Conservation (phyloP, 2,888 invertebrate genomes). For the Therioaphis trifolii region DNA sequence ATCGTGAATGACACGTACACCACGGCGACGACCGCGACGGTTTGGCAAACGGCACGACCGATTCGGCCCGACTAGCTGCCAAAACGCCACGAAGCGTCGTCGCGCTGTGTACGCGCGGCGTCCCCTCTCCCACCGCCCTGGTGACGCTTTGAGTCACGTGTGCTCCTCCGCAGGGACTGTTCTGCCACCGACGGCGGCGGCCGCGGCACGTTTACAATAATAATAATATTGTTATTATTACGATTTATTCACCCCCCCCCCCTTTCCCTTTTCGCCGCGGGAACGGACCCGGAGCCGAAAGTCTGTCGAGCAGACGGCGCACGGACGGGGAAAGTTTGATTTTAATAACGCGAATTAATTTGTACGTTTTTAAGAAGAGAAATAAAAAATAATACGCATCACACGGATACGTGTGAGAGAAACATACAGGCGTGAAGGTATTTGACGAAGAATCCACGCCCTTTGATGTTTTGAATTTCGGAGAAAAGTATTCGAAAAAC, state of each 20-base stretch:
- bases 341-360: too few species aligned
- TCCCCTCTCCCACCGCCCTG: not conserved
- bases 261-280: too few species aligned
- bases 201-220: not conserved
- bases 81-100: slow-evolving; percentile 14
- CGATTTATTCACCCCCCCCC: not conserved
- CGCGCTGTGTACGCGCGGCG: not conserved
- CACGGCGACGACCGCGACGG: slow-evolving; percentile 1
- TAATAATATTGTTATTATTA: not conserved
- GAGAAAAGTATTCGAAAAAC: too few species aligned
- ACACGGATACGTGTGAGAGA: too few species aligned
- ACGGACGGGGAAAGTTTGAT: too few species aligned
- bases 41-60: slow-evolving; percentile 59
- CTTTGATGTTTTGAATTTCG: too few species aligned
- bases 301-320: too few species aligned
- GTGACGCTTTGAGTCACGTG: slow-evolving; percentile 44
- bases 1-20: slow-evolving; percentile 48
- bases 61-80: slow-evolving; percentile 51
- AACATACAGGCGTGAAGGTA: too few species aligned
- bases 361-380: too few species aligned
- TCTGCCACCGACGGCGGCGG: not conserved
- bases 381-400: too few species aligned
- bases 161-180: slow-evolving; percentile 3
- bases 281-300: too few species aligned
- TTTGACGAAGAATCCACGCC: too few species aligned